These are phyloP conservation scores for Cyrtonyx montezumae DNA, from an alignment of 2,113 vertebrate genomes.

Conservation along the genomic window DNA sequence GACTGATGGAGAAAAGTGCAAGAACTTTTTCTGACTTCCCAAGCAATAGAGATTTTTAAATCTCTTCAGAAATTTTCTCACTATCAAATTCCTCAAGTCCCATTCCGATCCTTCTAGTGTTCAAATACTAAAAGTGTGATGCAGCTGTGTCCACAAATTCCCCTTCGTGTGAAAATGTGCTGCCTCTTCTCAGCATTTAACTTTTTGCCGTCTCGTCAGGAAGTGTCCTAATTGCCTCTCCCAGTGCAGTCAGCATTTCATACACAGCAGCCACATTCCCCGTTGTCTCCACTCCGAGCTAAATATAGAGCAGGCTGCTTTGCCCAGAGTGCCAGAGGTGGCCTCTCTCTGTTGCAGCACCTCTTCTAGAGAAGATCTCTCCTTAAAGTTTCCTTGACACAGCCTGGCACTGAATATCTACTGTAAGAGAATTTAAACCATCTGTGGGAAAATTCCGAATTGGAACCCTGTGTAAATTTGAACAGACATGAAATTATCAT, in stretches of 20 bases:
- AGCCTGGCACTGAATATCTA: neutral
- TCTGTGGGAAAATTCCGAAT: neutral
- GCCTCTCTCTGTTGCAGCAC: neutral
- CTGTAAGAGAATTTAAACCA: neutral
- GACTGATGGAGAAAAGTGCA: neutral
- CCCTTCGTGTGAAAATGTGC: neutral
- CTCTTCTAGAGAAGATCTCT: neutral
- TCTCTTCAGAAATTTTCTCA: neutral
- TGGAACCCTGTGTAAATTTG: neutral
- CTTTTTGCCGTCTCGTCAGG: neutral
- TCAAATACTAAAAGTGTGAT: neutral
- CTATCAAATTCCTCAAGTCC: neutral
- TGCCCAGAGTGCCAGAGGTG: accelerated
- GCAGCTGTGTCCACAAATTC: slow-evolving; percentile 23
- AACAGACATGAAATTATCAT: neutral
- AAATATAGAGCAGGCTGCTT: neutral
- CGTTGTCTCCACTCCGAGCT: neutral
- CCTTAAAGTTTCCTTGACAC: neutral
- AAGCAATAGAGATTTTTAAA: neutral
- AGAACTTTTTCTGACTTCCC: neutral
- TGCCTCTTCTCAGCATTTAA: neutral
- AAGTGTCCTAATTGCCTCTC: neutral
- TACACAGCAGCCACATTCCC: neutral
- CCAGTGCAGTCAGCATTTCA: neutral
- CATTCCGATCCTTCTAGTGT: neutral